These are phyloP conservation scores for Sussaba pulchella DNA, from an alignment of 2,888 invertebrate genomes.

Conservation along the genomic window DNA sequence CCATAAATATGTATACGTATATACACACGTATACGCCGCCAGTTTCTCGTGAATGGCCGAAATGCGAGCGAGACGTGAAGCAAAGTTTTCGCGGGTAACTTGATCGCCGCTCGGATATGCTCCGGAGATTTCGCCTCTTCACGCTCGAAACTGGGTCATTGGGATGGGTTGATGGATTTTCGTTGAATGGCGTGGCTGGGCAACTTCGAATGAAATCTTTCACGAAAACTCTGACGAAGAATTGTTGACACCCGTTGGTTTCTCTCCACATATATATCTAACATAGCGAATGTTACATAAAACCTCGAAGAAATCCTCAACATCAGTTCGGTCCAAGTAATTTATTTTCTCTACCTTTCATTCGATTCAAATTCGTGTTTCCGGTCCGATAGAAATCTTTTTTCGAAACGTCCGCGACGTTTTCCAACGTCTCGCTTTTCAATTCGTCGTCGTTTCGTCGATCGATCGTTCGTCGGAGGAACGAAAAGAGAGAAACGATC, in stretches of 20 bases:
- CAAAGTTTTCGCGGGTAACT: conserved; percentile 58
- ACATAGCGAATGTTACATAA: background rate
- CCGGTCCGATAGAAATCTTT: conserved; percentile 29
- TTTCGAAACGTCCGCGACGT: too few relatives aligned
- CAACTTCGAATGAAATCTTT: conserved; percentile 44
- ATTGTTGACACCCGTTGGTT: conserved; percentile 9
- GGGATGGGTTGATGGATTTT: conserved; percentile 59
- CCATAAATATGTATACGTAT: too few relatives aligned
- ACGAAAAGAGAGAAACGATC: background rate
- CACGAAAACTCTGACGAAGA: conserved; percentile 23
- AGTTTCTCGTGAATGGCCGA: conserved; percentile 40
- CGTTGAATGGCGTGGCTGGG: conserved; percentile 51
- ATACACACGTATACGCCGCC: background rate
- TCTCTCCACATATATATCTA: too few relatives aligned
- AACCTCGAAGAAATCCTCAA: background rate
- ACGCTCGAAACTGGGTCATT: conserved; percentile 59
- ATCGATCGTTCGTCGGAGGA: conserved; percentile 44
- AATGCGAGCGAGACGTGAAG: conserved; percentile 41
- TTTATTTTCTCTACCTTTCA: conserved; percentile 28
- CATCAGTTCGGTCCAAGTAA: background rate
- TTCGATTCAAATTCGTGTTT: conserved; percentile 33
- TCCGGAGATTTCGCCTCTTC: conserved; percentile 43
- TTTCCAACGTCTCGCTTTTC: conserved; percentile 19
- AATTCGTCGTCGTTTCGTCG: conserved; percentile 11
- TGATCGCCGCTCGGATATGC: conserved; percentile 15